Percentiles rank a stretch among this genome's conserved stretches.
These are phyloP conservation scores for Rhynchomys soricoides DNA, from an alignment of 2,113 vertebrate genomes.

Conservation along the genomic window DNA sequence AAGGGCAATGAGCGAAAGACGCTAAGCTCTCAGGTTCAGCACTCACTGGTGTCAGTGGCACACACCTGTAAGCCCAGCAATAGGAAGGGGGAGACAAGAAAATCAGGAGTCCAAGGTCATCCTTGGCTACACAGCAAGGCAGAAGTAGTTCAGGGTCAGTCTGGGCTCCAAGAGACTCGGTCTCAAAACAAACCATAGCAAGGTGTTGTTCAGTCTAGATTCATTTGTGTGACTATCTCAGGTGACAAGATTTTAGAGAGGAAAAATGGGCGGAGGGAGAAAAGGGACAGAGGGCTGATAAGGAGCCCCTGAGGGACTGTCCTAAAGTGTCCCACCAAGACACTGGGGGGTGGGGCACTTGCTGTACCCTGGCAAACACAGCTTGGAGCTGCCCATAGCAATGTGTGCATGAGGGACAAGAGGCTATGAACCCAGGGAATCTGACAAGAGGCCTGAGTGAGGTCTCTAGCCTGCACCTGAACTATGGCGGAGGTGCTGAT, in stretches of 20 bases:
- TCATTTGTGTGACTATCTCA: background rate
- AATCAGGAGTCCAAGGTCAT: background rate
- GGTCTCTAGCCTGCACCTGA: background rate
- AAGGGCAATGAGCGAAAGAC: background rate
- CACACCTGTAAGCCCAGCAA: background rate
- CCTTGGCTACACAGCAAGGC: background rate
- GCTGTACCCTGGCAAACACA: fast-evolving
- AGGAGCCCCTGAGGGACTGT: background rate
- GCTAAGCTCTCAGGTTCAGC: background rate
- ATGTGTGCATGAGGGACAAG: background rate
- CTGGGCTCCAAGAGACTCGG: background rate
- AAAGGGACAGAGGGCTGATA: too few species aligned
- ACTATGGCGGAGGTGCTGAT: too few species aligned
- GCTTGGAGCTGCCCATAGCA: too few species aligned
- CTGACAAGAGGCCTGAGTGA: too few species aligned
- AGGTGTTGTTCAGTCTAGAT: background rate
- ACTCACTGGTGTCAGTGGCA: background rate
- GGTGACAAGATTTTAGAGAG: background rate
- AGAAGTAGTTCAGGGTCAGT: background rate
- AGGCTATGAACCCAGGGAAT: fast-evolving
- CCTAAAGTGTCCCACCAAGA: background rate
- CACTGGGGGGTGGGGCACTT: background rate
- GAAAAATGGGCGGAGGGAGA: background rate
- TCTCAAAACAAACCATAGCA: background rate
- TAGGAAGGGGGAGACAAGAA: background rate